Evolutionary conservation across 2,797 vertebrate genomes (phyloP).

Genomic region (Eulemur rubriventer): DNA sequence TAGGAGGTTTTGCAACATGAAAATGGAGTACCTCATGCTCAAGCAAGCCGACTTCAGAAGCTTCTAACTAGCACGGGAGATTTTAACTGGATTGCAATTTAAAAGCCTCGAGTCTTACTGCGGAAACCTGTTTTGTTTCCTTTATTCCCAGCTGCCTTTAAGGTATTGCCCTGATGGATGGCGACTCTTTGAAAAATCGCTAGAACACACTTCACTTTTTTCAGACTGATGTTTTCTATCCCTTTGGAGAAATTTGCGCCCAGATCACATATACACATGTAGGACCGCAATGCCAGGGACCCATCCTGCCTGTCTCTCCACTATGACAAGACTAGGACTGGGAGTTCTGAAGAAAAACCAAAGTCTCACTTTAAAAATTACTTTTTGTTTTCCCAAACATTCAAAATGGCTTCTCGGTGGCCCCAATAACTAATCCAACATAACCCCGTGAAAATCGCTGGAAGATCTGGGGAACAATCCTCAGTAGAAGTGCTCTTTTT

Average conservation of each 20-base stretch:
- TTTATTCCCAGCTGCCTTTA: not conserved
- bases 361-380: not conserved
- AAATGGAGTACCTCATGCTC: conserved; percentile 31
- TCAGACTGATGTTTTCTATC: not conserved
- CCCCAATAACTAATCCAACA: not conserved
- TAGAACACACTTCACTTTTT: not conserved
- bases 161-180: not conserved
- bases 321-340: not conserved
- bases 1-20: conserved; percentile 59
- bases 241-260: not conserved
- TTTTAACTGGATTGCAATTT: not conserved
- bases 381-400: not conserved
- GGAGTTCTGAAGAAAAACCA: not conserved
- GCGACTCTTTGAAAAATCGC: not conserved
- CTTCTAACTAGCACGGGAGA: conserved; percentile 56
- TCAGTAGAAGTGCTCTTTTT: not conserved
- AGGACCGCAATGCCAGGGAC: not conserved
- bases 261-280: not conserved
- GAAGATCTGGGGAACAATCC: not conserved
- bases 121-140: not conserved
- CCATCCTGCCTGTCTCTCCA: not conserved
- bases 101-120: conserved; percentile 17
- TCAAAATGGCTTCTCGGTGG: not conserved
- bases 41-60: not conserved
- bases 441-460: not conserved